phyloP scores from a whole-genome alignment of 2,888 invertebrate genomes.

The Himalopsyche tibetana region DNA sequence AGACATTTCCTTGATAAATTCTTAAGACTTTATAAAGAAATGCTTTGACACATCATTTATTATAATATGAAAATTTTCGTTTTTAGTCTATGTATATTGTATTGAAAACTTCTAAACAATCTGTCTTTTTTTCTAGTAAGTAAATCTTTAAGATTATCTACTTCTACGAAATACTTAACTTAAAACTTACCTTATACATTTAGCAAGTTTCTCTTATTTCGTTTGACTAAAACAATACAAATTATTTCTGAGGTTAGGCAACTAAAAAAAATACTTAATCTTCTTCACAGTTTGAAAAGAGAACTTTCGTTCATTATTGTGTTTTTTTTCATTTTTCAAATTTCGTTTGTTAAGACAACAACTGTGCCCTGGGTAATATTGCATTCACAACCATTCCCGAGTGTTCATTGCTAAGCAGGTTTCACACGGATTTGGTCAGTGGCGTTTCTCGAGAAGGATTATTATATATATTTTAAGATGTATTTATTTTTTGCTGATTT shows the following conservation, averaged over 20 bases:
- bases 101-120: too few species aligned
- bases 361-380: background rate
- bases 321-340: background rate
- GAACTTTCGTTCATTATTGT: conserved; percentile 20
- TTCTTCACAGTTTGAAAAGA: background rate
- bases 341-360: conserved; percentile 13
- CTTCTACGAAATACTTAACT: too few species aligned
- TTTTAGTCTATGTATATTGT: too few species aligned
- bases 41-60: too few species aligned
- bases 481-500: too few species aligned
- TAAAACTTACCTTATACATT: background rate
- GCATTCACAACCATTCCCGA: background rate
- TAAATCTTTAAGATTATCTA: too few species aligned
- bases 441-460: background rate
- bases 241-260: conserved; percentile 7
- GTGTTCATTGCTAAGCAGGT: background rate
- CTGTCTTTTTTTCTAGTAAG: too few species aligned
- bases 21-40: too few species aligned
- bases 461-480: too few species aligned
- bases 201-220: background rate
- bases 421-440: conserved; percentile 6
- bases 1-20: too few species aligned
- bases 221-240: background rate
- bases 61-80: too few species aligned
- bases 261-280: conserved; percentile 23